These are phyloP conservation scores for Apamea monoglypha DNA, from an alignment of 2,888 invertebrate genomes.

Conservation along the genomic window DNA sequence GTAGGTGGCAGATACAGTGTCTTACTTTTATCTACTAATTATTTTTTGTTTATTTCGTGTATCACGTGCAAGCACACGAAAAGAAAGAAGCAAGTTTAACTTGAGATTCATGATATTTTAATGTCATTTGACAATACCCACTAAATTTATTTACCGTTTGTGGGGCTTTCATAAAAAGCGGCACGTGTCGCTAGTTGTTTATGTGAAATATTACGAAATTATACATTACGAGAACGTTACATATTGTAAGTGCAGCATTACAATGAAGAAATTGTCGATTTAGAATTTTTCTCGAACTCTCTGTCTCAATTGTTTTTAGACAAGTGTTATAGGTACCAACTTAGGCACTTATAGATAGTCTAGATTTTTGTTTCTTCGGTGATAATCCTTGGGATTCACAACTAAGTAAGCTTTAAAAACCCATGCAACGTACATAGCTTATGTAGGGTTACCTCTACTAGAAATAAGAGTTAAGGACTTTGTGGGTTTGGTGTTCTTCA, in stretches of 20 bases:
- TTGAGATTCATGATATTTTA: constrained; percentile 64
- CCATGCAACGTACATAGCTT: not conserved
- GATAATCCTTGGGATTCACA: not conserved
- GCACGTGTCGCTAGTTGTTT: constrained; percentile 64
- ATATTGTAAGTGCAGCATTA: constrained; percentile 43
- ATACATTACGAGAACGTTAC: constrained; percentile 42
- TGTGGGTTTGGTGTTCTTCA: not conserved
- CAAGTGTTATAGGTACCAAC: not conserved
- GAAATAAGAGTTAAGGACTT: not conserved
- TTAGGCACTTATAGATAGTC: not conserved
- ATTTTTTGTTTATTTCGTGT: constrained; percentile 10
- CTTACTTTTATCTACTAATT: constrained; percentile 7
- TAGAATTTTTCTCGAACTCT: constrained; percentile 27
- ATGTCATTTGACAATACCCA: constrained; percentile 47
- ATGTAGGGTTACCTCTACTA: not conserved
- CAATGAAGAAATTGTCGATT: constrained; percentile 22
- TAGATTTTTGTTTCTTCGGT: not conserved
- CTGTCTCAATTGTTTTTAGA: constrained; percentile 18
- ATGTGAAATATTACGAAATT: constrained; percentile 54
- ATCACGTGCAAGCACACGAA: constrained; percentile 61
- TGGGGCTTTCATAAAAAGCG: constrained; percentile 55
- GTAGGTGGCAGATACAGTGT: not conserved
- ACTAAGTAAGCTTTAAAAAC: not conserved
- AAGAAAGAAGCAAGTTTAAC: constrained; percentile 57
- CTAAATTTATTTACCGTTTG: constrained; percentile 63